These are phyloP conservation scores for Clarias magur DNA, from an alignment of 2,113 vertebrate species.

Conservation along the genomic window DNA sequence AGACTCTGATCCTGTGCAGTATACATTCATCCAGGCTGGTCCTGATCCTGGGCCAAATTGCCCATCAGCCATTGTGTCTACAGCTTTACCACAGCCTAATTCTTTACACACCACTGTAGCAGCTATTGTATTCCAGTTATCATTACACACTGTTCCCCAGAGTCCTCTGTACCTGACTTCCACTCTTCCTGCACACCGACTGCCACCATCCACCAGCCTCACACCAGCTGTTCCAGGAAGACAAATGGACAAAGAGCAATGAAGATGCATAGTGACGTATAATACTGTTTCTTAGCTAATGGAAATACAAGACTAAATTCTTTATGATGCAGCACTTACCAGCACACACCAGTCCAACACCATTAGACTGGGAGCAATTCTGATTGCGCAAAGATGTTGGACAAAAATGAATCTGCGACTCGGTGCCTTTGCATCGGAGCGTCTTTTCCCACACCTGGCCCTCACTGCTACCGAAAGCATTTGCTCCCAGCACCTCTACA, in stretches of 20 bases:
- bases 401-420: constrained; percentile 40
- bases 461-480: background rate
- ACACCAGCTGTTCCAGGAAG: background rate
- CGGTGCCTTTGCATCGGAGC: constrained; percentile 18
- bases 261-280: background rate
- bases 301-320: background rate
- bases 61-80: background rate
- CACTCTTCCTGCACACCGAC: constrained; percentile 47
- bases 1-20: constrained; percentile 28
- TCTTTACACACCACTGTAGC: constrained; percentile 55
- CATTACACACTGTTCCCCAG: constrained; percentile 45
- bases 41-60: constrained; percentile 18
- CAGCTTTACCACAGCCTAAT: constrained; percentile 54
- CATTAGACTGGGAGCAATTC: constrained; percentile 27
- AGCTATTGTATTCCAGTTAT: constrained; percentile 43
- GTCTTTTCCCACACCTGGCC: background rate
- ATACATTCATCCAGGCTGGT: background rate
- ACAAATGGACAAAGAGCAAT: background rate
- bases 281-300: background rate
- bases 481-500: background rate
- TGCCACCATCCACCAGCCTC: constrained; percentile 32
- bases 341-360: constrained; percentile 38
- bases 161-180: constrained; percentile 10
- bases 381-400: background rate
- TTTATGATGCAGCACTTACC: background rate